A percentile compares a stretch with the other conserved stretches of the same genome.
These are phyloP conservation scores for Crocallis elinguaria DNA, from an alignment of 2,888 invertebrate genomes.

Conservation along the genomic window DNA sequence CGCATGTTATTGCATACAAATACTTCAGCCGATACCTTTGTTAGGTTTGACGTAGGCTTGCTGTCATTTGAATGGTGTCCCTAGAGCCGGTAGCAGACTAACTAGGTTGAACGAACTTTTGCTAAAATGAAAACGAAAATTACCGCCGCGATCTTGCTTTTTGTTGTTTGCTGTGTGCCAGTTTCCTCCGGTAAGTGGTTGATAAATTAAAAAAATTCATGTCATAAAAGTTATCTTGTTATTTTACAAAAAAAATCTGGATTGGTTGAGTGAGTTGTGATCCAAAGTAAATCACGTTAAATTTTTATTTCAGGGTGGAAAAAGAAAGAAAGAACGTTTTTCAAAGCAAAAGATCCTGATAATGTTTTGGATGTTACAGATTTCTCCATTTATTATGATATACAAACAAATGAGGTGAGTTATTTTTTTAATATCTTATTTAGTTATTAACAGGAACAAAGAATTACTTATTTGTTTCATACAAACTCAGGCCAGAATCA, in stretches of 20 bases:
- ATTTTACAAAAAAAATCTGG: too few species aligned
- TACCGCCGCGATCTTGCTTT: conserved; percentile 47
- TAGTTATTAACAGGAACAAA: too few species aligned
- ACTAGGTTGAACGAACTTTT: conserved; percentile 47
- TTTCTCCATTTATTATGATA: conserved; percentile 77
- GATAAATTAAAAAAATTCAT: neutral
- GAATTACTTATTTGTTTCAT: too few species aligned
- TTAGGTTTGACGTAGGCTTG: conserved; percentile 66
- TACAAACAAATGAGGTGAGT: conserved; percentile 73
- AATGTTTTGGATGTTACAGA: conserved; percentile 76
- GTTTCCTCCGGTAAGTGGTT: conserved; percentile 53
- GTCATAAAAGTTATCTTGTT: too few species aligned
- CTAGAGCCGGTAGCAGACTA: conserved; percentile 65
- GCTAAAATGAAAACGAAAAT: conserved; percentile 66
- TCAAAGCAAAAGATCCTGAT: conserved; percentile 49
- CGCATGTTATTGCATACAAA: conserved; percentile 80
- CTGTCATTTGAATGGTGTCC: conserved; percentile 76
- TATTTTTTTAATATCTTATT: neutral
- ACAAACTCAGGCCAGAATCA: too few species aligned
- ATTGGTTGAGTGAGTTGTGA: too few species aligned
- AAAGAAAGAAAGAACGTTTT: conserved; percentile 39
- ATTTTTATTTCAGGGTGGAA: conserved; percentile 42
- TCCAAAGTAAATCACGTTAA: neutral
- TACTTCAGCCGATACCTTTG: conserved; percentile 61
- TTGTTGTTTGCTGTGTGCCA: conserved; percentile 49